Base-by-base conservation (phyloP, 2,888 invertebrate genomes). In the Coleophora flavipennella region DNA sequence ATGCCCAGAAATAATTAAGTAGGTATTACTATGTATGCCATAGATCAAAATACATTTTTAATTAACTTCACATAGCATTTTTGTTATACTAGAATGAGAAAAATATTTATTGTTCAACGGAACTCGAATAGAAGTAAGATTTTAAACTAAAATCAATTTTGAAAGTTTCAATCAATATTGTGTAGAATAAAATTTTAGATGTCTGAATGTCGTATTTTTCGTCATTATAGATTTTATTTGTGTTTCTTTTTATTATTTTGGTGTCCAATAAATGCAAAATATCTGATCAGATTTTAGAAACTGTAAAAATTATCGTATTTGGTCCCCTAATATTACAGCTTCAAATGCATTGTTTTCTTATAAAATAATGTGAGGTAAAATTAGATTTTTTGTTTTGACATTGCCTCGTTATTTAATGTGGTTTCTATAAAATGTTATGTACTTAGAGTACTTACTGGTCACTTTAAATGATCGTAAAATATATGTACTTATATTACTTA, bases 181-280 rank as follows among this genome's bases (percentile, higher is more conserved):
- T 67, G 61, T 59, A 52, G 43, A 44, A 46, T 50, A 41, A 48
- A 62, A 51, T 55, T 64, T 62, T 56, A 45, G 59, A 69, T 61
- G 55, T 77, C 68, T 79, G 54, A 67, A 67, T 80, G 78, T 79
- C 62, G 76, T 80, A 59, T 61, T 3, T 6, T 3, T 6, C 60
- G 59, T 72, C 52, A 56, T 55, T 44, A 26, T 38, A 42, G 42
- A 35, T 14, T 25, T 9, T 9, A 9, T 31, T 39, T 36, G 10
- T 40, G 11, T 34, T 42, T 20, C 6, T 20, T 20, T 20, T 20
- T 20, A 20, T 20, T 20, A 20, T 45, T 50, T 51, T 53, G 54
- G 55, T 53, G 51, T 45, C 44, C 41, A 42, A 39, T 28, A 31
- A 46, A 35, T 38, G 36, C 38, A 34, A 20, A 20, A 20, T 20